Conservation (phyloP, 2,797 vertebrate genomes). For the Sebastes minor region DNA sequence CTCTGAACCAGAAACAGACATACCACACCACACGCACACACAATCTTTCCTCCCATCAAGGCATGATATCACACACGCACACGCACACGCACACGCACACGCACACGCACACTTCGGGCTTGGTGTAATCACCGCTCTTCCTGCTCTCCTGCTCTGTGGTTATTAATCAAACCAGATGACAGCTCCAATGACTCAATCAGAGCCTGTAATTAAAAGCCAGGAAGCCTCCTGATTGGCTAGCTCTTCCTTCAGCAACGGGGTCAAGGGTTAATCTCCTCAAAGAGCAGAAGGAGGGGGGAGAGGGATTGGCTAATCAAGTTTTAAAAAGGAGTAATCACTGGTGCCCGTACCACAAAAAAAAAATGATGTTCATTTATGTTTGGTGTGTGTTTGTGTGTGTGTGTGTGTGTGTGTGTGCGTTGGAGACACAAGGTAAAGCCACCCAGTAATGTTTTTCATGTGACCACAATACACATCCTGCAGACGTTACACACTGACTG, state of each 20-base stretch:
- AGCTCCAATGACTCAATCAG: constrained; percentile 66
- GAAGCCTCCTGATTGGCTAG: constrained; percentile 74
- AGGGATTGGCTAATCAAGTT: constrained; percentile 17
- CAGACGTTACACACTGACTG: constrained; percentile 25
- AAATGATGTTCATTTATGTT: background rate
- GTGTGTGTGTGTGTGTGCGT: background rate
- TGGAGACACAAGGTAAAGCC: background rate
- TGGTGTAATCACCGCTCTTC: constrained; percentile 58
- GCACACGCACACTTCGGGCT: background rate
- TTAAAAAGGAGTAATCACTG: constrained; percentile 25
- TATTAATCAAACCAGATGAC: constrained; percentile 70
- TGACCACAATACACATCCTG: constrained; percentile 36
- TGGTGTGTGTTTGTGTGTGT: background rate
- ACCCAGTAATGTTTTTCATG: constrained; percentile 32
- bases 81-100: no score
- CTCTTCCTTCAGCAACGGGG: constrained; percentile 48
- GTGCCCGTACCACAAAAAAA: background rate
- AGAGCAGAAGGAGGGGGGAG: background rate
- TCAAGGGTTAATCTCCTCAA: constrained; percentile 75
- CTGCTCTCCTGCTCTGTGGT: constrained; percentile 47
- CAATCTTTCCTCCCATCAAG: background rate
- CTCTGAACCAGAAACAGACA: no score
- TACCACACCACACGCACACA: no score
- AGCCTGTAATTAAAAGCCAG: constrained; percentile 69
- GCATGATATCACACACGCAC: background rate